These are phyloP conservation scores for Echiichthys vipera DNA, from an alignment of 2,797 vertebrate species.

Conservation along the genomic window DNA sequence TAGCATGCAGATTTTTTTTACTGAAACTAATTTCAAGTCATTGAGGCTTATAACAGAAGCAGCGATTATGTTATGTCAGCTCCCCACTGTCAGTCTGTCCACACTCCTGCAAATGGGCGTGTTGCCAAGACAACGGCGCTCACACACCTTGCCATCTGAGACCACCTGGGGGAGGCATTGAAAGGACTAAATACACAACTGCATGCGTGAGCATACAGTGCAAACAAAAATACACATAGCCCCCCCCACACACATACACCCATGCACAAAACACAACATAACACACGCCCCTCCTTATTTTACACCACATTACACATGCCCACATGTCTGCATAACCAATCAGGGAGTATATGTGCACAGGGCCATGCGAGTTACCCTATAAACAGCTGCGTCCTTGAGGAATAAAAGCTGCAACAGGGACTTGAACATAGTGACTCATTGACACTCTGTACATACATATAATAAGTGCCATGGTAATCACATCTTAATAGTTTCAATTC, in stretches of 20 bases:
- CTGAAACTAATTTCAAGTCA: slow-evolving; percentile 55
- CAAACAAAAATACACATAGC: slow-evolving; percentile 22
- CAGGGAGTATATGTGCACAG: slow-evolving; percentile 28
- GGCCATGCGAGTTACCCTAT: background rate
- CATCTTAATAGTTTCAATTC: background rate
- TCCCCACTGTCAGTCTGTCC: slow-evolving; percentile 68
- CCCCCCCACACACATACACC: background rate
- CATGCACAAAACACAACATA: slow-evolving; percentile 17
- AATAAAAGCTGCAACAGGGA: slow-evolving; percentile 36
- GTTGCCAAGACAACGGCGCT: slow-evolving; percentile 81
- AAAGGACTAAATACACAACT: slow-evolving; percentile 65
- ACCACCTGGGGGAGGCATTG: slow-evolving; percentile 67
- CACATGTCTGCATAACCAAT: slow-evolving; percentile 36
- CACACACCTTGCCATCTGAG: slow-evolving; percentile 67
- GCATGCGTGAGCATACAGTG: slow-evolving; percentile 36
- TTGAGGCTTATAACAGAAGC: slow-evolving; percentile 62
- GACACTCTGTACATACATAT: background rate
- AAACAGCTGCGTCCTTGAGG: slow-evolving; percentile 39
- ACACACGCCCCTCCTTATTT: slow-evolving; percentile 16
- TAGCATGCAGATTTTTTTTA: slow-evolving; percentile 33
- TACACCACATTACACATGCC: slow-evolving; percentile 45
- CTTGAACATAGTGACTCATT: background rate
- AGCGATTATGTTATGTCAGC: slow-evolving; percentile 68
- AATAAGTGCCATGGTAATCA: background rate
- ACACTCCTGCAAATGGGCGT: slow-evolving; percentile 61